Conservation (phyloP, 2,888 invertebrate genomes). For the Kryphioiulus occultus region DNA sequence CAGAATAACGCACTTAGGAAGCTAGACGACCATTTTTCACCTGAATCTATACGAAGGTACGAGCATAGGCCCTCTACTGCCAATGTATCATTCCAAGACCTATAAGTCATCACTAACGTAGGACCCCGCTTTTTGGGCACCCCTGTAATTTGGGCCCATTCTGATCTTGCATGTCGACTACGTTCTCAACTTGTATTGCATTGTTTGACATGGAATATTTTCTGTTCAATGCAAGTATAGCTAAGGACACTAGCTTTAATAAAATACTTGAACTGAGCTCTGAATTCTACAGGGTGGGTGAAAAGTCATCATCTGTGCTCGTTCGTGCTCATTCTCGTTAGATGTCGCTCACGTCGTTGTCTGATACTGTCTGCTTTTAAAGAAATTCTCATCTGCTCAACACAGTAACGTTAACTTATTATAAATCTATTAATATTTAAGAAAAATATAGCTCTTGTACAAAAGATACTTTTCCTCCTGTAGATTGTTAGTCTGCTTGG, state of each 20-base stretch:
- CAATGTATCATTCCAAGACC: constrained; percentile 19
- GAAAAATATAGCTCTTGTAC: too few relatives aligned
- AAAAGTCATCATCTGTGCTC: too few relatives aligned
- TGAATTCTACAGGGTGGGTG: too few relatives aligned
- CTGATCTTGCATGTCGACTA: background rate
- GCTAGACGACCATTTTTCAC: constrained; percentile 2
- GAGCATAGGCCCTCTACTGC: background rate
- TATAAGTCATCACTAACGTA: background rate
- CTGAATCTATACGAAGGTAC: constrained; percentile 31
- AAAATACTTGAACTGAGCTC: background rate
- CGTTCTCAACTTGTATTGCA: background rate
- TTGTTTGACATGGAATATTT: background rate
- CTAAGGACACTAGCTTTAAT: constrained; percentile 13
- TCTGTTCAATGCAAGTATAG: background rate
- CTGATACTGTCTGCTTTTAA: too few relatives aligned
- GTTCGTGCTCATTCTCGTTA: too few relatives aligned
- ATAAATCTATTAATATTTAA: too few relatives aligned
- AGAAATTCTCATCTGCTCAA: too few relatives aligned
- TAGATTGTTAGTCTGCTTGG: too few relatives aligned
- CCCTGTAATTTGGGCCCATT: background rate
- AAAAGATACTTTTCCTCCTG: too few relatives aligned
- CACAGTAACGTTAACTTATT: too few relatives aligned
- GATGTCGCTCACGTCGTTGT: too few relatives aligned
- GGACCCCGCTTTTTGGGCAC: background rate
- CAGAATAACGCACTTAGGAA: constrained; percentile 15